phyloP scores from a whole-genome alignment of 2,888 invertebrate species.

The Lepidonotus clava region DNA sequence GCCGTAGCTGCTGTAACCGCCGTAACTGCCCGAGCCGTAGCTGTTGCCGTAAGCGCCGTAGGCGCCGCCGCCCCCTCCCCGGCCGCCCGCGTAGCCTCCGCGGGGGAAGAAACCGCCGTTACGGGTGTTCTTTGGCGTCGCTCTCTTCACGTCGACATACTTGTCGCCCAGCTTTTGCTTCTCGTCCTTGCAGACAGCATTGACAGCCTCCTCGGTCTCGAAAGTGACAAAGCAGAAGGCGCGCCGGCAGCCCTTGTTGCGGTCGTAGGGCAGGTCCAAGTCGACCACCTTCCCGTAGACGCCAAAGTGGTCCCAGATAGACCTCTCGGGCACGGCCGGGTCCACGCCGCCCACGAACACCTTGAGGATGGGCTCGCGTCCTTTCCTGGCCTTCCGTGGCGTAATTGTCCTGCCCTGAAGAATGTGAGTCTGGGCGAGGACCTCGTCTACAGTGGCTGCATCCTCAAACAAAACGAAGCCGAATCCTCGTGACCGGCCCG shows the following conservation, averaged over 20 bases:
- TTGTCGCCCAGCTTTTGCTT: conserved; percentile 96
- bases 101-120: background rate
- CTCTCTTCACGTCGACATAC: conserved; percentile 82
- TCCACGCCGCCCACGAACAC: conserved; percentile 98
- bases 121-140: background rate
- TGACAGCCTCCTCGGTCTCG: conserved; percentile 96
- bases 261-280: conserved; percentile 98
- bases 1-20: background rate
- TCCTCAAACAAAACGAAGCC: conserved; percentile 97
- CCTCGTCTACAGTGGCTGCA: conserved; percentile 90
- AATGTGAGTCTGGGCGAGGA: conserved; percentile 84
- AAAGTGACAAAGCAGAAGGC: conserved; percentile 99
- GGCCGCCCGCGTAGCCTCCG: conserved; percentile 28
- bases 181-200: conserved; percentile 88
- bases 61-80: background rate
- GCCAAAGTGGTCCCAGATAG: conserved; percentile 94
- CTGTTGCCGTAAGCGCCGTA: background rate
- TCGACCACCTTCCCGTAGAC: conserved; percentile 96
- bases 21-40: background rate
- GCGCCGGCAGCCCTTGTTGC: conserved; percentile 97
- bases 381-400: conserved; percentile 96
- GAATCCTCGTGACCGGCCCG: conserved; percentile 96
- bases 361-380: conserved; percentile 84
- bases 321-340: conserved; percentile 94
- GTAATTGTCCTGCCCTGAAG: conserved; percentile 97